Evolutionary conservation across 2,888 invertebrate genomes (phyloP).

Genomic region (Acanthosoma haemorrhoidale): DNA sequence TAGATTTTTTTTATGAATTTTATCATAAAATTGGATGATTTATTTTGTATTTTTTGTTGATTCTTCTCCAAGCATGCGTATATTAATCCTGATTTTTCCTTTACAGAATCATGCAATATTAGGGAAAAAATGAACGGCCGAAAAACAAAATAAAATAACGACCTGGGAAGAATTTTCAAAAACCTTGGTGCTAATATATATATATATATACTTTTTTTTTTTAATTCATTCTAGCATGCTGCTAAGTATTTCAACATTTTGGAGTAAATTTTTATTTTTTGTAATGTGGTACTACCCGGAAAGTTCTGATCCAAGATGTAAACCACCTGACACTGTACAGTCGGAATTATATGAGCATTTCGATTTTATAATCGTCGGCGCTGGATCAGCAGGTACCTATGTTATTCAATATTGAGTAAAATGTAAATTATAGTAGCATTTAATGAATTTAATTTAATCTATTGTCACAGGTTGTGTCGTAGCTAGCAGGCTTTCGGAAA

Average conservation of each 20-base stretch:
- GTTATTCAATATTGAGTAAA: background rate
- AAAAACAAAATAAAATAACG: too few species aligned
- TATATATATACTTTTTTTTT: too few species aligned
- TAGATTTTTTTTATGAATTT: too few species aligned
- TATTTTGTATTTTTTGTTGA: too few species aligned
- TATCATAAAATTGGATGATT: too few species aligned
- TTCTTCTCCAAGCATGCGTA: too few species aligned
- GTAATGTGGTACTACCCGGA: background rate
- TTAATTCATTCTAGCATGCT: background rate
- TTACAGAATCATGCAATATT: too few species aligned
- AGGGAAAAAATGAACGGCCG: too few species aligned
- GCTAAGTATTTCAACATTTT: background rate
- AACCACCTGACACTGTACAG: background rate
- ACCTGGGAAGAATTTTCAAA: too few species aligned
- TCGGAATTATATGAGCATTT: background rate
- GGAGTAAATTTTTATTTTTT: background rate
- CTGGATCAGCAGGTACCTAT: constrained; percentile 16
- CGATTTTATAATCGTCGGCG: constrained; percentile 16
- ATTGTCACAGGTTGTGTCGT: constrained; percentile 11
- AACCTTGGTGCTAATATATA: too few species aligned
- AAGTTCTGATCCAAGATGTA: too few species aligned
- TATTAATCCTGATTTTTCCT: too few species aligned
- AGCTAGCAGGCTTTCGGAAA: constrained; percentile 25
- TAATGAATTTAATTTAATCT: background rate
- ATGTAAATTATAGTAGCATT: background rate